Evolutionary conservation across 2,113 vertebrate genomes (phyloP).

Genomic region (Melanostigma gelatinosum): DNA sequence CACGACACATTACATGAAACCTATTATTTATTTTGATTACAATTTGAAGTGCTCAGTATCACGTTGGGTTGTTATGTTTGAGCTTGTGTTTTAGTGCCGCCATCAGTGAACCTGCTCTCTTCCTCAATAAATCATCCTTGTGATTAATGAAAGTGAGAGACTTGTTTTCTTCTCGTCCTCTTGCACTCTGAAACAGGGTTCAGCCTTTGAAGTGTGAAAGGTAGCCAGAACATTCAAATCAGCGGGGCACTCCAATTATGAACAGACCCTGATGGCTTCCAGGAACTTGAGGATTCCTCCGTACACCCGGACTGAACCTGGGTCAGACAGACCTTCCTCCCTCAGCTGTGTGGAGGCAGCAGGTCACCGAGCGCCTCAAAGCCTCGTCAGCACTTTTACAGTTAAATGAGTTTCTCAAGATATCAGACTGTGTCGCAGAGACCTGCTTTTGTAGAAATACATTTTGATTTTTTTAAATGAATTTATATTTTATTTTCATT

Average conservation of each 20-base stretch:
- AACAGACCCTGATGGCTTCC: slow-evolving; percentile 41
- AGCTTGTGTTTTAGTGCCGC: not conserved
- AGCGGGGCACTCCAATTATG: slow-evolving; percentile 57
- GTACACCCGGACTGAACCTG: not conserved
- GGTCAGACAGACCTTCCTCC: slow-evolving; percentile 5
- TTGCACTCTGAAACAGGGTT: slow-evolving; percentile 20
- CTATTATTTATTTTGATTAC: not conserved
- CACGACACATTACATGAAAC: not conserved
- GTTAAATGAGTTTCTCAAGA: not conserved
- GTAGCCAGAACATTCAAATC: slow-evolving; percentile 42
- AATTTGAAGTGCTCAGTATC: not conserved
- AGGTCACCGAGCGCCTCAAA: not conserved
- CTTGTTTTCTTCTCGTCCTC: not conserved
- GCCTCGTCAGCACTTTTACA: not conserved
- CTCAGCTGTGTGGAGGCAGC: not conserved
- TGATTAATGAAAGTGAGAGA: slow-evolving; percentile 14
- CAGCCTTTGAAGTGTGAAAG: slow-evolving; percentile 48
- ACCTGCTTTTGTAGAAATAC: not conserved
- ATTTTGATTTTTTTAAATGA: no score
- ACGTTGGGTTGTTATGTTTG: not conserved
- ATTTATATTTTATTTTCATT: not conserved
- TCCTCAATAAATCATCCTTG: not conserved
- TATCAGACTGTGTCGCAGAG: not conserved
- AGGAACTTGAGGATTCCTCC: slow-evolving; percentile 38
- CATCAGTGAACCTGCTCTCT: not conserved